Evolutionary conservation across 2,113 vertebrate species (phyloP).

Genomic region (Sinocyclocheilus anshuiensis): DNA sequence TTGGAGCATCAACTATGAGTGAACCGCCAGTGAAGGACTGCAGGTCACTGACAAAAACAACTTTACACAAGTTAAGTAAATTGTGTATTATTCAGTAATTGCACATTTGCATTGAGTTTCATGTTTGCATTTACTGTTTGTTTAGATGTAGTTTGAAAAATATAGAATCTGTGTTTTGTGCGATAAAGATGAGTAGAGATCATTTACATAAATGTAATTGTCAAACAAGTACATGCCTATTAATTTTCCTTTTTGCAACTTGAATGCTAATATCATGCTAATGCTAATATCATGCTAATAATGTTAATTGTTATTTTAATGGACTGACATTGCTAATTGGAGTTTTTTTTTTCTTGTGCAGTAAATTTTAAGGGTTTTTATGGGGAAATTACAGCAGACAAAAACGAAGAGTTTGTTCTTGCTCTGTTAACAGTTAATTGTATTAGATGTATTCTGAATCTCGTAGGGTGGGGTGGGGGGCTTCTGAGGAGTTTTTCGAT

Average conservation of each 20-base stretch:
- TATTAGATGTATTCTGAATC: slow-evolving; percentile 41
- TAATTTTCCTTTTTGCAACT: neutral
- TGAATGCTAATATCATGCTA: neutral
- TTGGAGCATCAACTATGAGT: neutral
- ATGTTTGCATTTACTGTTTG: neutral
- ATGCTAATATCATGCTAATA: neutral
- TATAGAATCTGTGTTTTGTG: neutral
- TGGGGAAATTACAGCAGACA: neutral
- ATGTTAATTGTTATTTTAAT: neutral
- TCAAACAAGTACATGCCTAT: neutral
- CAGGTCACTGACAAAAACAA: neutral
- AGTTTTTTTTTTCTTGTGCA: neutral
- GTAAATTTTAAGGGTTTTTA: neutral
- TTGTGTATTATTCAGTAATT: neutral
- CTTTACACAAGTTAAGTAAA: neutral
- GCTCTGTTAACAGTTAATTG: slow-evolving; percentile 50
- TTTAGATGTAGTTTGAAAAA: neutral
- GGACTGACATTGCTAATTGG: neutral
- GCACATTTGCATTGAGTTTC: neutral
- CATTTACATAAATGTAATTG: neutral
- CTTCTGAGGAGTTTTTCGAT: slow-evolving; percentile 25
- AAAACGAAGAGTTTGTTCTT: slow-evolving; percentile 1
- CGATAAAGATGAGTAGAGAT: neutral
- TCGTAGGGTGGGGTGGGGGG: neutral
- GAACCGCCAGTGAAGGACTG: neutral